Conservation (phyloP, 2,888 invertebrate species). For the Drosophila antonietae region DNA sequence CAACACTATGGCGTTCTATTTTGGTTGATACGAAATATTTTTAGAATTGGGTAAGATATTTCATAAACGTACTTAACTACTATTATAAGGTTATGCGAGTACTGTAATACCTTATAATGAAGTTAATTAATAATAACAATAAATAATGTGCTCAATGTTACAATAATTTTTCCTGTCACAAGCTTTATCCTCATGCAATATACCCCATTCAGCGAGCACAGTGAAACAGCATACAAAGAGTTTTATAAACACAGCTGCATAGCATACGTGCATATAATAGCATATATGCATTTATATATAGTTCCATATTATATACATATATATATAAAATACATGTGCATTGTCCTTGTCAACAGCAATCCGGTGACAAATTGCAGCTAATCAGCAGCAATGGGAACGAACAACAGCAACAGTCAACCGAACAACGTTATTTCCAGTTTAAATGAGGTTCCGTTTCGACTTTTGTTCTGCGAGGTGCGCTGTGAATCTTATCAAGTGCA, state of each 20-base stretch:
- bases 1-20: constrained; percentile 18
- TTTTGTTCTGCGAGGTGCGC: constrained; percentile 38
- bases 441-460: constrained; percentile 29
- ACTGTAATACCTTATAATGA: background rate
- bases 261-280: background rate
- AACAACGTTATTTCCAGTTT: constrained; percentile 23
- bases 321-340: constrained; percentile 28
- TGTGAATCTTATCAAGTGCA: constrained; percentile 67
- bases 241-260: constrained; percentile 12
- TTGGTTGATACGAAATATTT: constrained; percentile 10
- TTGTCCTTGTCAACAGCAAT: constrained; percentile 71
- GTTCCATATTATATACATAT: constrained; percentile 22
- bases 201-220: background rate
- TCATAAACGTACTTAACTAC: background rate
- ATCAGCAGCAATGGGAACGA: constrained; percentile 51
- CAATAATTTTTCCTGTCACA: background rate
- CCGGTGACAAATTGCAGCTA: constrained; percentile 70
- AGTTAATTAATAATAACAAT: background rate
- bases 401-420: constrained; percentile 26
- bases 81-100: background rate
- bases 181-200: constrained; percentile 5
- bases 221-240: constrained; percentile 7
- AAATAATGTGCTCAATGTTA: background rate
- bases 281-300: constrained; percentile 19
- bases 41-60: background rate